These are phyloP conservation scores for Ellobius talpinus DNA, from an alignment of 2,113 vertebrate species.

Conservation along the genomic window DNA sequence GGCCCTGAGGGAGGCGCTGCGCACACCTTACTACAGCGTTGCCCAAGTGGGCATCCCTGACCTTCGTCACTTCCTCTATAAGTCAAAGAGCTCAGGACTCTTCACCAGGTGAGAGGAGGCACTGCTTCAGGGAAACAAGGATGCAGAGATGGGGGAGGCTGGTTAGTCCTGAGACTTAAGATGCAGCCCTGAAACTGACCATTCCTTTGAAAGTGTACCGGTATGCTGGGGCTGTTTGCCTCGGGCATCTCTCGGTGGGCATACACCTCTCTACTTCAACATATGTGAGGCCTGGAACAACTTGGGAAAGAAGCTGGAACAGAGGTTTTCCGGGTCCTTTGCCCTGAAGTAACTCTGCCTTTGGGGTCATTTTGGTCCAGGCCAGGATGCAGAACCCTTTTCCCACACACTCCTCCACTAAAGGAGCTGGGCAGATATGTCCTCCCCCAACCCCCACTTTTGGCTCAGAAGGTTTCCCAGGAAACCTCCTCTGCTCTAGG, in stretches of 20 bases:
- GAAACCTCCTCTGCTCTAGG: background rate
- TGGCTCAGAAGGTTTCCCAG: background rate
- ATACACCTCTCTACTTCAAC: background rate
- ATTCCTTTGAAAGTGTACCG: background rate
- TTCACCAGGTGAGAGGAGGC: constrained; percentile 94
- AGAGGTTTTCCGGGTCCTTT: background rate
- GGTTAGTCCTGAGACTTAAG: background rate
- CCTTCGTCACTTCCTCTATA: constrained; percentile 98
- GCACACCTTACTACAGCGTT: constrained; percentile 91
- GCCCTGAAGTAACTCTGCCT: constrained; percentile 1
- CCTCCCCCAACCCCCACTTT: background rate
- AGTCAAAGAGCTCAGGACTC: constrained; percentile 98
- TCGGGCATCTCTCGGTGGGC: background rate
- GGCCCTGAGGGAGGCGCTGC: constrained; percentile 92
- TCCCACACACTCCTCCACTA: background rate
- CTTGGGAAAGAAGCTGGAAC: constrained; percentile 15
- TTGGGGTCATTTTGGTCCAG: background rate
- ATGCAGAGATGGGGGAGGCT: background rate
- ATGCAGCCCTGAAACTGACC: background rate
- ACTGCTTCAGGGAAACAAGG: background rate
- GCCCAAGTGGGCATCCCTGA: constrained; percentile 95
- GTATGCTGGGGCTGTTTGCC: background rate
- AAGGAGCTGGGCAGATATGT: background rate
- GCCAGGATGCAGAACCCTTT: background rate
- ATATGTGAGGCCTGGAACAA: background rate